Base-by-base conservation (phyloP, 2,888 invertebrate genomes). In the Scrobipalpa atriplicella region DNA sequence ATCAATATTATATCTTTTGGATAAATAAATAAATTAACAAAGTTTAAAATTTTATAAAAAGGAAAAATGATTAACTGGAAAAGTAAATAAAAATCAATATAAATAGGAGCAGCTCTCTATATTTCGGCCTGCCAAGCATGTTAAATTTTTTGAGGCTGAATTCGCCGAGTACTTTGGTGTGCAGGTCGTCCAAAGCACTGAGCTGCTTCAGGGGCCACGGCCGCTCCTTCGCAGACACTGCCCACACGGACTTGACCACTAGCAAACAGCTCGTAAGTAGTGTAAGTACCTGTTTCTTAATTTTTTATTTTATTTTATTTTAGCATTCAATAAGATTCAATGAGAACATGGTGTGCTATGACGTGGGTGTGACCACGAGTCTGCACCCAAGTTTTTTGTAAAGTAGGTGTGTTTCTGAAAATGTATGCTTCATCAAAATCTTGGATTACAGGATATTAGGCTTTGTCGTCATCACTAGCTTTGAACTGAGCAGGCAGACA, bases 221-320 rank as follows among this genome's bases (percentile, higher is more conserved):
- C 11, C 71, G 89, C 67, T 75, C 64, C 39, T 84, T 75, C 68
- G 79, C 87, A 10, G 89, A 90, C 65, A 80, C 74, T 21, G 67
- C 79, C 5, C 85, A 83, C 70, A 67, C 78, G 29, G 85, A 86
- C 67, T 68, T 75, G 0, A 76, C 67, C 29, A 74, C 36, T 29
- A 36, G 84, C 7, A 87, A 86, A 67, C 81, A 84, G 70, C 21
- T 63, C 16, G 65, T 16, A 47, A 47, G 16, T n/a, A 47, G 16
- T 43, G 62, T 41, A 18, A 62, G 21, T 58, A 47, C 7, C 21
- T 39, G 52, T 29, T 21, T 58, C 38, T 2, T 21, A 8, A 43
- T n/a, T n/a, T n/a, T n/a, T n/a, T n/a, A n/a, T n/a, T n/a, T n/a
- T n/a, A n/a, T n/a, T n/a, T n/a, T n/a, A n/a, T n/a, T n/a, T n/a